phyloP scores from a whole-genome alignment of 2,888 invertebrate species.

The Deroplatys truncata region DNA sequence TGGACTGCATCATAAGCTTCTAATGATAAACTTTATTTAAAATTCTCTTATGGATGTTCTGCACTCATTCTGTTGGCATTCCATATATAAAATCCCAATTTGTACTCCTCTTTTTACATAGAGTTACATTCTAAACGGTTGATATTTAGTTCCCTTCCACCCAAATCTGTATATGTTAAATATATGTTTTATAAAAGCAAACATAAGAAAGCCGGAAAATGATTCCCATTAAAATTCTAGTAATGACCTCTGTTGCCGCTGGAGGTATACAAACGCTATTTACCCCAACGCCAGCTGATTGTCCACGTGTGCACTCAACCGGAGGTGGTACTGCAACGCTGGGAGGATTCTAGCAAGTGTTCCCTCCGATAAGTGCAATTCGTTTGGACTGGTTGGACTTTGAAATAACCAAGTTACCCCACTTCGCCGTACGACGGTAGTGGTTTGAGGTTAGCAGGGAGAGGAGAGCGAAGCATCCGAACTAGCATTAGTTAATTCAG shows the following conservation, averaged over 20 bases:
- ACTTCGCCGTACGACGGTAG: neutral
- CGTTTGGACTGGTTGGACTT: conserved; percentile 8
- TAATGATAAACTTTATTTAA: no score
- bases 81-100: no score
- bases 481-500: conserved; percentile 12
- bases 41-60: no score
- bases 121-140: no score
- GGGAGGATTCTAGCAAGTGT: neutral
- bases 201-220: neutral
- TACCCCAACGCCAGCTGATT: neutral
- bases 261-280: neutral
- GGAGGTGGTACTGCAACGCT: neutral
- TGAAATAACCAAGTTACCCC: conserved; percentile 8
- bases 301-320: neutral
- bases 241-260: neutral
- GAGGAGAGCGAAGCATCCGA: neutral
- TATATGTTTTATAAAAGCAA: no score
- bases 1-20: no score
- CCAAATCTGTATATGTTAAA: no score
- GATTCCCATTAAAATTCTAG: neutral
- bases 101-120: no score
- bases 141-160: no score
- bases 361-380: conserved; percentile 7
- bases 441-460: neutral
- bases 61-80: no score